Evolutionary conservation across 2,888 invertebrate species (phyloP).

Genomic region (Halictus quadricinctus): DNA sequence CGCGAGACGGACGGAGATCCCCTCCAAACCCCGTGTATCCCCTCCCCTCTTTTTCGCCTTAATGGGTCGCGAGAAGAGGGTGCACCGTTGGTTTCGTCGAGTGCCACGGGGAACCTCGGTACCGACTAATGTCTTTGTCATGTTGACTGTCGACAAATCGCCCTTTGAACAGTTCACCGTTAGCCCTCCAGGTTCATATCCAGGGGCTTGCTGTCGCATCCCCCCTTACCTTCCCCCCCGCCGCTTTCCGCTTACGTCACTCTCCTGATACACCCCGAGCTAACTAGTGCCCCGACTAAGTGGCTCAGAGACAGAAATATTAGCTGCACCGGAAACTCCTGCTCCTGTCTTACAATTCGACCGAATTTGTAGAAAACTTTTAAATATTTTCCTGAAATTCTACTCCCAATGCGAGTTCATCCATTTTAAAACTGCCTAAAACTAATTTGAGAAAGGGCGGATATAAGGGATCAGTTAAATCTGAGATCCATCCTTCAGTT

Average conservation of each 20-base stretch:
- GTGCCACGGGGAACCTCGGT: constrained; percentile 27
- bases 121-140: constrained; percentile 80
- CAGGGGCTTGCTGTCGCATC: constrained; percentile 33
- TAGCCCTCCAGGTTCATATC: constrained; percentile 41
- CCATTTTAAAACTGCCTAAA: too few relatives aligned
- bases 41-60: constrained; percentile 54
- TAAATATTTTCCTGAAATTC: not conserved
- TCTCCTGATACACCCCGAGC: constrained; percentile 22
- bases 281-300: constrained; percentile 38
- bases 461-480: too few relatives aligned
- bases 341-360: not conserved
- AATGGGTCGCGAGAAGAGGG: constrained; percentile 70
- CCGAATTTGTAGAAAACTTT: not conserved
- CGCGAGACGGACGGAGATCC: constrained; percentile 64
- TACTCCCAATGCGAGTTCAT: not conserved
- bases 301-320: not conserved
- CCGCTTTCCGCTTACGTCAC: constrained; percentile 44
- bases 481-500: too few relatives aligned
- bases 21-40: constrained; percentile 7
- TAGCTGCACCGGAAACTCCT: not conserved
- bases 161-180: constrained; percentile 69
- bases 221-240: constrained; percentile 27
- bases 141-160: constrained; percentile 81
- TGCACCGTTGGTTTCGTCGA: constrained; percentile 30
- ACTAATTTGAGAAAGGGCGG: too few relatives aligned